Base-by-base conservation (phyloP, 2,797 vertebrate species). In the Lacerta bilineata region DNA sequence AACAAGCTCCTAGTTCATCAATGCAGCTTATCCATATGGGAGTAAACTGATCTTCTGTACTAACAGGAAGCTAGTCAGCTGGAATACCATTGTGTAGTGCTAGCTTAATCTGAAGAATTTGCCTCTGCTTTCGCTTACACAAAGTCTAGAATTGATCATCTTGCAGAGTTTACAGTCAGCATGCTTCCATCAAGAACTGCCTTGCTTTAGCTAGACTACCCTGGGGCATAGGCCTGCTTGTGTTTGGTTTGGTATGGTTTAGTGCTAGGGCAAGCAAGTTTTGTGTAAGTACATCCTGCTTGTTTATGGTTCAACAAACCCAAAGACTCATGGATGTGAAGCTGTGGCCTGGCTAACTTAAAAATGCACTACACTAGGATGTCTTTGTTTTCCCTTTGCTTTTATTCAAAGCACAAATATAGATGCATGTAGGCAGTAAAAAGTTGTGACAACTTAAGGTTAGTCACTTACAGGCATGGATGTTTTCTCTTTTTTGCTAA, bases 191-290 rank as follows among this genome's bases (percentile, higher is more conserved):
- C 59, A n/a, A 50, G 3, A 3, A 36, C 85, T 93, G 15, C 39
- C 50, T 87, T 69, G 72, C 88, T 84, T 50, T 7, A 1, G n/a
- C 84, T 88, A 75, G 59, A 39, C 84, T 91, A 39, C 78, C 8
- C 81, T 79, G 79, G 88, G 69, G 64, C 64, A 84, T 68, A 85
- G 68, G 71, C 41, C 87, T 50, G 1, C 13, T 41, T 72, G 80
- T 68, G 8, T 36, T 50, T 91, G 85, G 84, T 85, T 41, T 41
- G 39, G 39, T 33, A 33, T 91, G 85, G 84, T 41, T 91, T 78
- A 88, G 13, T 50, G 43, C 17, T 87, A 46, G 72, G 41, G 83
- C 84, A 89, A 74, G 80, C 43, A 83, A 78, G 36, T 50, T 91
- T 88, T 82, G 6, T 72, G 43, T 20, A 84, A 83, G 71, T 76